Evolutionary conservation across 2,113 vertebrate genomes (phyloP), one percentile per base, ranked within the genome.

Genomic region (Solea solea): DNA sequence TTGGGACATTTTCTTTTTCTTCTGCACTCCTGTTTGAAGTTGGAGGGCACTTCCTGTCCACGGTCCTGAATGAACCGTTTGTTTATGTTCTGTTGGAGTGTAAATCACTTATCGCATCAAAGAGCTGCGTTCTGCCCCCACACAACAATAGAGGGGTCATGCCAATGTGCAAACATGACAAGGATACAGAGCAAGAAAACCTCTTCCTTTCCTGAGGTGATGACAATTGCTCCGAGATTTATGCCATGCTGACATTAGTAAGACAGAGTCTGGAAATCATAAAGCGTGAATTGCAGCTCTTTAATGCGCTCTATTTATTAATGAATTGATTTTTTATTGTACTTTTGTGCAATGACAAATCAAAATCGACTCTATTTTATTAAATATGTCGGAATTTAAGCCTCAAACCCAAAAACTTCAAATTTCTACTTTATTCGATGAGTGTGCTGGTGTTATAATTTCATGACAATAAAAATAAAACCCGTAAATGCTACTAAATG

Each of bases 81-180:
- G 92, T 93, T 93, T 90, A 78, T 86, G 83, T 93, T 84, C 88
- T 81, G 62, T 68, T 62, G 78, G 60, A 80, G 85, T 82, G 88
- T 93, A 93, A 94, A 94, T 93, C 93, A 94, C 90, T 94, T 89
- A 91, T 79, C 90, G 84, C 91, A 93, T 94, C 92, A 93, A 93
- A 93, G 92, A 90, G 80, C 80, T 69, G 64, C 69, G 63, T 72
- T 87, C 83, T 65, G 83, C 83, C 81, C 78, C 85, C 12, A 41
- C 66, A 73, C 81, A 90, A 94, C 93, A 93, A 93, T 92, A 76
- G 76, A 13, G 62, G 34, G 86, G 87, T 79, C 82, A 72, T 82
- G 81, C 79, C 88, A 84, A 77, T 78, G 68, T 86, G 76, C 88
- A 88, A 90, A 91, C 85, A 91, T 86, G 91, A 93, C 88, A 87